Percentiles rank a stretch among this genome's conserved stretches.
These are phyloP conservation scores for Eleginops maclovinus DNA, from an alignment of 2,113 vertebrate genomes.

Conservation along the genomic window DNA sequence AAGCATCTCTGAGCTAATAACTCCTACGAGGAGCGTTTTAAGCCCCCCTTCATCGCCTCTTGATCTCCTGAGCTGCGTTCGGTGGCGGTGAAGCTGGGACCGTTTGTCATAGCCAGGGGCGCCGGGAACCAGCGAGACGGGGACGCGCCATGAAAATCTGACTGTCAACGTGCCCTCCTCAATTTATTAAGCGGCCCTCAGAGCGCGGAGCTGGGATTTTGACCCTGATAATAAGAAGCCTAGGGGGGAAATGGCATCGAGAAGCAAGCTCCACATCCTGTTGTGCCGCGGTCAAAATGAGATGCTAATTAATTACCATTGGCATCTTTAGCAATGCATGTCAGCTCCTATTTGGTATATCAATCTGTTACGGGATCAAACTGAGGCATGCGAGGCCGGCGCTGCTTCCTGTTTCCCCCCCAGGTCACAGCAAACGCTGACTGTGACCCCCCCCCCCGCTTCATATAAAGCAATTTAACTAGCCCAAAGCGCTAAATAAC, in stretches of 20 bases:
- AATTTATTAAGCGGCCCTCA: constrained; percentile 91
- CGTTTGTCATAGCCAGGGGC: constrained; percentile 83
- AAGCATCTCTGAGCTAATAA: constrained; percentile 56
- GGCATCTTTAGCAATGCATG: constrained; percentile 96
- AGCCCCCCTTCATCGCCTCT: constrained; percentile 44
- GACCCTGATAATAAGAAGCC: constrained; percentile 92
- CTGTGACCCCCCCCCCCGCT: background rate
- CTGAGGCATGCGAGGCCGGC: constrained; percentile 52
- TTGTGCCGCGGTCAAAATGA: constrained; percentile 93
- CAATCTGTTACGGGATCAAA: constrained; percentile 89
- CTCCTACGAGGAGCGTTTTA: constrained; percentile 35
- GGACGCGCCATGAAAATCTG: constrained; percentile 88
- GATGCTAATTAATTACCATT: constrained; percentile 99
- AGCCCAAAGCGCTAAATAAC: constrained; percentile 31
- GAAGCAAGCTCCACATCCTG: constrained; percentile 89
- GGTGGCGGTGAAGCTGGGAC: constrained; percentile 77
- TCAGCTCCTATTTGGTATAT: constrained; percentile 95
- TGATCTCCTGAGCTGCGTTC: constrained; percentile 72
- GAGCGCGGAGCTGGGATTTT: constrained; percentile 86
- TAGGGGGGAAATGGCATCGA: constrained; percentile 89
- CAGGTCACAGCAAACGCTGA: constrained; percentile 40
- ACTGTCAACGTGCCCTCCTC: constrained; percentile 88
- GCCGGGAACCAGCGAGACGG: constrained; percentile 78
- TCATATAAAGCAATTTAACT: constrained; percentile 29
- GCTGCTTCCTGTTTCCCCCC: constrained; percentile 49